Evolutionary conservation across 2,888 invertebrate genomes (phyloP).

Genomic region (Melipona beecheii): DNA sequence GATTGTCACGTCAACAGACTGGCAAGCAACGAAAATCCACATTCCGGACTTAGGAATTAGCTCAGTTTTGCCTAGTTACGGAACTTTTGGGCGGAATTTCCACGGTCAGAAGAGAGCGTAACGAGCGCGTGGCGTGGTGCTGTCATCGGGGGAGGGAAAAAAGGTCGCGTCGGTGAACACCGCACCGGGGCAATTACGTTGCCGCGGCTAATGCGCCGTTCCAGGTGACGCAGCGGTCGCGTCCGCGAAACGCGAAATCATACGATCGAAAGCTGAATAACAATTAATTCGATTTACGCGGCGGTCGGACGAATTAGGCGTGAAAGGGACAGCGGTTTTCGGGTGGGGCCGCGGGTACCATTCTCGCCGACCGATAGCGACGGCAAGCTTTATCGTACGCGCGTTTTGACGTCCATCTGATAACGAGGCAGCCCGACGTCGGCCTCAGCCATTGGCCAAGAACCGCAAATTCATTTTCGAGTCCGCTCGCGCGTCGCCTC

Average conservation of each 20-base stretch:
- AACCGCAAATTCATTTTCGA: constrained; percentile 69
- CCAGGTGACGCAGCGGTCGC: constrained; percentile 22
- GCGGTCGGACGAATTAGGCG: constrained; percentile 66
- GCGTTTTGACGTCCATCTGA: constrained; percentile 64
- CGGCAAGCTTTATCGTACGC: constrained; percentile 54
- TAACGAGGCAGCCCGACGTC: constrained; percentile 32
- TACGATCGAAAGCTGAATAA: constrained; percentile 63
- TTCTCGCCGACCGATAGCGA: neutral
- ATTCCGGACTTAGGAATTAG: neutral
- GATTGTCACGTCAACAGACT: neutral
- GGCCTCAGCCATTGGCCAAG: constrained; percentile 29
- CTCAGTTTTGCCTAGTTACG: neutral
- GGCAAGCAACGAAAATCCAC: constrained; percentile 3
- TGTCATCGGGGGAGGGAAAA: constrained; percentile 34
- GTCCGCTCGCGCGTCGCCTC: constrained; percentile 6
- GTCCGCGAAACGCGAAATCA: constrained; percentile 44
- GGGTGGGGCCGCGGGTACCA: constrained; percentile 3
- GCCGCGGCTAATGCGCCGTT: constrained; percentile 48
- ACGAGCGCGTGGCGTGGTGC: constrained; percentile 27
- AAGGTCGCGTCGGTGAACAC: constrained; percentile 31
- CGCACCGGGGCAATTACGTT: constrained; percentile 40
- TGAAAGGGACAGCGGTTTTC: constrained; percentile 75
- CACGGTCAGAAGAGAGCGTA: constrained; percentile 16
- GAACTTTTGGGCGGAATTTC: neutral
- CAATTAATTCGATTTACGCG: constrained; percentile 72